Base-by-base conservation (phyloP, 2,113 vertebrate genomes). In the Pluvialis apricaria region DNA sequence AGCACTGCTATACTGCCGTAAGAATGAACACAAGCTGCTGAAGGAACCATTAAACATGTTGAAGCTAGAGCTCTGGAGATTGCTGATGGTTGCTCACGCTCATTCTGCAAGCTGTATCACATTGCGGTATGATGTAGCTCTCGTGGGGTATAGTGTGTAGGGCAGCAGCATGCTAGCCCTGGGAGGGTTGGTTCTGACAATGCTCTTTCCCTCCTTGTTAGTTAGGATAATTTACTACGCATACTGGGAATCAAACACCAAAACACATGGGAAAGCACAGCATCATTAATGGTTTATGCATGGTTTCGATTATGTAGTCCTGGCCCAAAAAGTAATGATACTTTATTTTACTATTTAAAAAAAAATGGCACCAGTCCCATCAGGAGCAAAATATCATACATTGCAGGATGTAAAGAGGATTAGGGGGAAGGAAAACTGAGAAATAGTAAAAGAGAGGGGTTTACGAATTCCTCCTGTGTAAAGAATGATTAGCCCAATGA, bases 351-450 rank as follows among this genome's bases (percentile, higher is more conserved):
- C 15, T 40, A 3, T 19, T 64, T 11, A 19, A 72, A 86, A 72
- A 86, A 92, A 49, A 58, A 0, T 54, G 45, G 40, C 34, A 34
- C 49, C 36, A 36, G 40, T 69, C 34, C 64, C 1, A 0, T 45
- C 0, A 0, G 42, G 76, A 91, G 34, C 17, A 32, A 7, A 19
- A 0, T 40, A 38, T 38, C 52, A 57, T 55, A 58, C 1, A 5
- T 4, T 62, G 51, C 32, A 49, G 77, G 15, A 51, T 62, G 13
- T 42, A 54, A 73, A 65, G 13, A 62, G 42, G 40, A 49, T 8
- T 73, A 68, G 24, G 73, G 22, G 49, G 28, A 73, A 72, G 28
- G 25, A 61, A 72, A 89, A 42, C 32, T 6, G 45, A 34, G 42
- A 28, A 55, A 28, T 49, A 82, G 29, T 34, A 72, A 68, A 26